These are phyloP conservation scores for Thereva nobilitata DNA, from an alignment of 2,888 invertebrate species.

Conservation along the genomic window DNA sequence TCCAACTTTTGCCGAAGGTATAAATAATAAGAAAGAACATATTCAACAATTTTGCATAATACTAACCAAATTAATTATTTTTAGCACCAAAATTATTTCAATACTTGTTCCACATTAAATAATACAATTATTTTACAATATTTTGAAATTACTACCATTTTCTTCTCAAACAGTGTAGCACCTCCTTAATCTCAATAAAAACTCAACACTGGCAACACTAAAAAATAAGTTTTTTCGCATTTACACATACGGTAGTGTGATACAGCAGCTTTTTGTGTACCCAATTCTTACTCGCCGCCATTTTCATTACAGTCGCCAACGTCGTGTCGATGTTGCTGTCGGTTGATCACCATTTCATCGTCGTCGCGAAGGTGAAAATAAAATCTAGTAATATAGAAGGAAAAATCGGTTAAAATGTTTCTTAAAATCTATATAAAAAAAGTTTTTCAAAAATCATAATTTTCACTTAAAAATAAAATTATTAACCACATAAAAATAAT, in stretches of 20 bases:
- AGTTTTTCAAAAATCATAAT: not conserved
- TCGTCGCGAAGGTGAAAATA: slow-evolving; percentile 40
- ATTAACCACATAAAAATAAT: not conserved
- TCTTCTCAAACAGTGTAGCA: too few species aligned
- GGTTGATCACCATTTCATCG: slow-evolving; percentile 44
- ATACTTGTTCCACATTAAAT: too few species aligned
- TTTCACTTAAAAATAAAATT: not conserved
- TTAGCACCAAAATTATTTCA: too few species aligned
- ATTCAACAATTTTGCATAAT: too few species aligned
- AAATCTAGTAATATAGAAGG: slow-evolving; percentile 8
- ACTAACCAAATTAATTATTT: too few species aligned
- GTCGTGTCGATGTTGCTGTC: slow-evolving; percentile 49
- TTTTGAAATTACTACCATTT: too few species aligned
- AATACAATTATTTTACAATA: too few species aligned
- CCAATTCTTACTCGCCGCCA: slow-evolving; percentile 47
- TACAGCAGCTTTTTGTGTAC: slow-evolving; percentile 30
- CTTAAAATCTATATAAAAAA: slow-evolving; percentile 15
- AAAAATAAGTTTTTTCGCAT: not conserved
- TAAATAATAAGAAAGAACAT: too few species aligned
- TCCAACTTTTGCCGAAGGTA: too few species aligned
- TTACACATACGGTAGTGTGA: slow-evolving; percentile 1
- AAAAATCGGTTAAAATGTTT: slow-evolving; percentile 19
- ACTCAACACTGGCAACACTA: too few species aligned
- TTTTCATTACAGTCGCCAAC: slow-evolving; percentile 52
- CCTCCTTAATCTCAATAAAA: too few species aligned